These are phyloP conservation scores for Caradrina kadenii DNA, from an alignment of 2,888 invertebrate species.

Conservation along the genomic window DNA sequence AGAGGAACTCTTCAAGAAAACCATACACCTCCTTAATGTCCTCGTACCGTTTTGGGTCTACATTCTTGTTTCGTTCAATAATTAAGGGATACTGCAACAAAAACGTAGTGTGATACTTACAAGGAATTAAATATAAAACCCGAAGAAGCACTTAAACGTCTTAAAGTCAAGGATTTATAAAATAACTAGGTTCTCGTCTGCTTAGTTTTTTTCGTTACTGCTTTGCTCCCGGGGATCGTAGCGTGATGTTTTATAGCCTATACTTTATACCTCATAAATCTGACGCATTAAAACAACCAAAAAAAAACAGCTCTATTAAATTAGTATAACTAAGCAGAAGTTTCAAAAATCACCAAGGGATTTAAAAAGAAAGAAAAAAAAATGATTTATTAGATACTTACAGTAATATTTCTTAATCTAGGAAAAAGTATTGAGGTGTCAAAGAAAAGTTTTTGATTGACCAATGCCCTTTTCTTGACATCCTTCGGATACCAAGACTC, in stretches of 20 bases:
- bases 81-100: constrained; percentile 62
- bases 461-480: constrained; percentile 83
- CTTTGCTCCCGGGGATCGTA: too few relatives aligned
- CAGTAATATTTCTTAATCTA: constrained; percentile 79
- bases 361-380: neutral
- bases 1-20: constrained; percentile 23
- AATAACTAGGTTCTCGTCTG: too few relatives aligned
- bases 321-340: too few relatives aligned
- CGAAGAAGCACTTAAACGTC: too few relatives aligned
- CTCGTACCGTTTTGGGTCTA: constrained; percentile 16
- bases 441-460: constrained; percentile 90
- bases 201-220: too few relatives aligned
- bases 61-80: constrained; percentile 2
- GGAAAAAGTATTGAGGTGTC: constrained; percentile 86
- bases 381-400: constrained; percentile 69
- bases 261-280: too few relatives aligned
- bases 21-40: constrained; percentile 19
- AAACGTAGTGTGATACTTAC: neutral
- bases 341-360: neutral
- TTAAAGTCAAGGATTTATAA: too few relatives aligned
- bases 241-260: too few relatives aligned
- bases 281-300: too few relatives aligned
- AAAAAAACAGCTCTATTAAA: too few relatives aligned
- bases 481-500: constrained; percentile 91
- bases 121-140: neutral